Conservation (phyloP, 2,888 invertebrate species). For the Dexiosoma caninum region DNA sequence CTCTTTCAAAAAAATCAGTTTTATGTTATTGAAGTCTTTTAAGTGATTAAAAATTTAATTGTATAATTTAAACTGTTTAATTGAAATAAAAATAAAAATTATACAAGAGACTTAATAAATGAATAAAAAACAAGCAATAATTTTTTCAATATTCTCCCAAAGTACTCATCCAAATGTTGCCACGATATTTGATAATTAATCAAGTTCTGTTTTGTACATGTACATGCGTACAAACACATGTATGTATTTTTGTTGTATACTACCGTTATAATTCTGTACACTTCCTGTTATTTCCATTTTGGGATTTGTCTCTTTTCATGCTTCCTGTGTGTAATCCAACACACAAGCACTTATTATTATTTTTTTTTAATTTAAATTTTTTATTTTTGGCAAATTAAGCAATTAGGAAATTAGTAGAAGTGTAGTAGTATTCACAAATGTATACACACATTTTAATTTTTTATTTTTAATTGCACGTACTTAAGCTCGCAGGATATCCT, state of each 20-base stretch:
- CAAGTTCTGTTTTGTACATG: constrained; percentile 9
- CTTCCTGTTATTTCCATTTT: constrained; percentile 6
- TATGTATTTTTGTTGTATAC: neutral
- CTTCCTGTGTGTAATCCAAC: neutral
- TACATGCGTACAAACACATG: neutral
- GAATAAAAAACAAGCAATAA: no score
- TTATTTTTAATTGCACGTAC: neutral
- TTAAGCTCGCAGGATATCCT: neutral
- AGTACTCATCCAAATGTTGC: no score
- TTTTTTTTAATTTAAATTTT: constrained; percentile 15
- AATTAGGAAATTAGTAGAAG: constrained; percentile 24
- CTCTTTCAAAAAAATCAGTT: no score
- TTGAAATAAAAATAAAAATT: no score
- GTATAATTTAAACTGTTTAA: no score
- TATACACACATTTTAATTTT: neutral
- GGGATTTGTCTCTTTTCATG: neutral
- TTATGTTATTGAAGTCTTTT: no score
- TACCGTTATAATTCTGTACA: constrained; percentile 7
- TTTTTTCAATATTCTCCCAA: no score
- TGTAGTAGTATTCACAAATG: neutral
- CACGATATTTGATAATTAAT: constrained; percentile 38
- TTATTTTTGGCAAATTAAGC: constrained; percentile 48
- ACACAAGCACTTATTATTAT: no score
- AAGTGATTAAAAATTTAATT: no score
- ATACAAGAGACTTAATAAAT: no score